A percentile compares a stretch with the other conserved stretches of the same genome.
These are phyloP conservation scores for Lasioglossum oenotherae DNA, from an alignment of 2,888 invertebrate species.

Conservation along the genomic window DNA sequence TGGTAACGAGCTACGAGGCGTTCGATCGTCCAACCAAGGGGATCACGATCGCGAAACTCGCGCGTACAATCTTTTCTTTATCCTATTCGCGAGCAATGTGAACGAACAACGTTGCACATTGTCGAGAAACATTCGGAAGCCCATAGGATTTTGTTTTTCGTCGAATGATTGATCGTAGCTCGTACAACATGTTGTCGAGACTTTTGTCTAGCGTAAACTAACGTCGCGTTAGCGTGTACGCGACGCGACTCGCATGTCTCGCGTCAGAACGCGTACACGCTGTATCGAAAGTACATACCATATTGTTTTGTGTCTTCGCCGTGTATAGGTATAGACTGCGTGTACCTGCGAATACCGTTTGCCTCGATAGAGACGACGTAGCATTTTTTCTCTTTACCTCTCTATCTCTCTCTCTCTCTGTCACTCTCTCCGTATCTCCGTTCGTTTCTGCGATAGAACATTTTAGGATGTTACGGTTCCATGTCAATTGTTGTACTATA, in stretches of 20 bases:
- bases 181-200: not conserved
- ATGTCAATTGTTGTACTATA: constrained; percentile 21
- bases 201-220: not conserved
- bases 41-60: not conserved
- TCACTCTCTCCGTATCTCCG: not conserved
- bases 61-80: not conserved
- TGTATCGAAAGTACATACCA: not conserved
- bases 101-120: too few species aligned
- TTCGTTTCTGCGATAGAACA: not conserved
- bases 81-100: not conserved
- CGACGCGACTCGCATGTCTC: not conserved
- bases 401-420: not conserved
- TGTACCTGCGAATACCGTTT: not conserved
- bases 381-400: not conserved
- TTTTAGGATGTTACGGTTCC: not conserved
- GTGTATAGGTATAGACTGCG: not conserved
- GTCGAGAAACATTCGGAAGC: not conserved
- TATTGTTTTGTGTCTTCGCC: not conserved
- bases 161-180: not conserved
- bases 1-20: not conserved
- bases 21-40: not conserved
- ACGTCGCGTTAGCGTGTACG: not conserved
- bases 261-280: not conserved
- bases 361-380: not conserved
- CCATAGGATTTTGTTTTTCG: not conserved